These are phyloP conservation scores for Odontesthes bonariensis DNA, from an alignment of 2,113 vertebrate species.

Conservation along the genomic window DNA sequence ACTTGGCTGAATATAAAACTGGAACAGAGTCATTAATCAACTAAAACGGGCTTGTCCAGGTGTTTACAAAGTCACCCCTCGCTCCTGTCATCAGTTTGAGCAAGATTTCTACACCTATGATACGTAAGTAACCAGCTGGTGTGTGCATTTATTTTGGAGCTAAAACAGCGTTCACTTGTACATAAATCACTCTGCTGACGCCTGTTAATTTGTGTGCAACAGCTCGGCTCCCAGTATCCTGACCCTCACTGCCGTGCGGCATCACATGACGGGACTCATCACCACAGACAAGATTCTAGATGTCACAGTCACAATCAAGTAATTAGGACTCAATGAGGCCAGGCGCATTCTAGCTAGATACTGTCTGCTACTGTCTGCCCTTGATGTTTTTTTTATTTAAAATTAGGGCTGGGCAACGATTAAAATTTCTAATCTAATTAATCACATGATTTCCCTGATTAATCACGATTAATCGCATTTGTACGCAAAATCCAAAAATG, in stretches of 20 bases:
- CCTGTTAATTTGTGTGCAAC: slow-evolving; percentile 49
- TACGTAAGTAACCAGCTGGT: slow-evolving; percentile 86
- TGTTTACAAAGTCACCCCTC: slow-evolving; percentile 97
- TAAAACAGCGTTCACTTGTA: background rate
- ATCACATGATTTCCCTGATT: no score
- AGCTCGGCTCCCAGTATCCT: slow-evolving; percentile 96
- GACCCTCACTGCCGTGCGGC: slow-evolving; percentile 94
- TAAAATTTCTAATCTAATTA: no score
- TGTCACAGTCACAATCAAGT: slow-evolving; percentile 97
- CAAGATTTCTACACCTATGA: slow-evolving; percentile 97
- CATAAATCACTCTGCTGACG: background rate
- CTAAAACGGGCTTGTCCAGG: slow-evolving; percentile 79
- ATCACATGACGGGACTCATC: slow-evolving; percentile 94
- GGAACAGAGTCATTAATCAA: slow-evolving; percentile 62
- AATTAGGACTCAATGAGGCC: slow-evolving; percentile 40
- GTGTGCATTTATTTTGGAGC: background rate
- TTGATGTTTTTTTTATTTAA: no score
- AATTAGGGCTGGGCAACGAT: no score
- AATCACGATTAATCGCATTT: no score
- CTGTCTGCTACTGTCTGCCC: background rate
- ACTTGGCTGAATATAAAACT: slow-evolving; percentile 61
- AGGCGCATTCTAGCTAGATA: background rate
- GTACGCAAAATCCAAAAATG: no score
- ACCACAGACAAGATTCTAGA: slow-evolving; percentile 95
- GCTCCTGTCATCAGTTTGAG: slow-evolving; percentile 98